A percentile compares a stretch with the other conserved stretches of the same genome.
phyloP scores from a whole-genome alignment of 1,140 invertebrate species.

The Hyphantria cunea region DNA sequence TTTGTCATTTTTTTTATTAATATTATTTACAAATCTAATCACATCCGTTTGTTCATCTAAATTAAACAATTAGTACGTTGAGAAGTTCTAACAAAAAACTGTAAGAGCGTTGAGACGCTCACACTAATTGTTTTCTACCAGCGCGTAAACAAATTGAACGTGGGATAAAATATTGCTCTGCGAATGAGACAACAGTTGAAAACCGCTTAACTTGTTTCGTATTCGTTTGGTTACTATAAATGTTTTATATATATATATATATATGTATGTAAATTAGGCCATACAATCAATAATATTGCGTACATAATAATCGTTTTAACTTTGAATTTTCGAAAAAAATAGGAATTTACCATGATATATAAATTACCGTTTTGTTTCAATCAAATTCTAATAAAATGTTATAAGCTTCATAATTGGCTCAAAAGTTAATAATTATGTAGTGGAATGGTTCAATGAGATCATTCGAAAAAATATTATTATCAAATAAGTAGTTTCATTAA shows the following conservation, averaged over 20 bases:
- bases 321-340: no score
- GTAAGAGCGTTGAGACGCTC: slow-evolving; percentile 36
- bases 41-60: slow-evolving; percentile 69
- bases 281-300: no score
- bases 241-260: no score
- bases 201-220: no score
- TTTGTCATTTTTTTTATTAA: slow-evolving; percentile 60
- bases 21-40: slow-evolving; percentile 81
- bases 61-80: slow-evolving; percentile 58
- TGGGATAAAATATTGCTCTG: no score
- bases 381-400: slow-evolving; percentile 1
- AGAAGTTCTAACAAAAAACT: slow-evolving; percentile 47
- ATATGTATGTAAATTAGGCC: no score
- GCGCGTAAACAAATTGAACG: no score
- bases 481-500: no score
- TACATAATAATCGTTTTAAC: no score
- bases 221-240: no score
- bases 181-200: no score
- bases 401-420: background rate
- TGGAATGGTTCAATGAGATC: slow-evolving; percentile 37
- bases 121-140: background rate
- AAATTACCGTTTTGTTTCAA: background rate
- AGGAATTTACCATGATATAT: no score
- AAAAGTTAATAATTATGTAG: slow-evolving; percentile 3
- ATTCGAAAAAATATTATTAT: slow-evolving; percentile 5